Evolutionary conservation across 1,140 invertebrate genomes (phyloP), one percentile per base, ranked within the genome.

Genomic region (Notospermus geniculatus): DNA sequence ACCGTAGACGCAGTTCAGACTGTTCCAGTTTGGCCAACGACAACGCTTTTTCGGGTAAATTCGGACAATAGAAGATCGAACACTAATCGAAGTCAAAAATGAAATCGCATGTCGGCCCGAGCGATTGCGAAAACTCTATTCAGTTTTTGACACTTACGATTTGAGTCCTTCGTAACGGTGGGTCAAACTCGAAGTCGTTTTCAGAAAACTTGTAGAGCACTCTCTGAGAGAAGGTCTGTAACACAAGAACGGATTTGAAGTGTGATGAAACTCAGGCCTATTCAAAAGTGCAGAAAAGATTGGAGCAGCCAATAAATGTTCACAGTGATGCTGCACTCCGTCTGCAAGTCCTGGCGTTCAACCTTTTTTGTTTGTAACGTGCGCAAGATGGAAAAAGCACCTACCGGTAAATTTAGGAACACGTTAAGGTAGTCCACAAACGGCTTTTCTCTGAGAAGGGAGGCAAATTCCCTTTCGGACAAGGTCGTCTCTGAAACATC

Each of bases 361-460:
- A n/a, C n/a, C n/a, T n/a, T n/a, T n/a, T n/a, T n/a, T n/a, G n/a
- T n/a, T n/a, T n/a, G n/a, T n/a, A n/a, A n/a, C n/a, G n/a, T n/a
- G n/a, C n/a, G n/a, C n/a, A n/a, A 57, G 27, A 32, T 5, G 0
- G 43, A 29, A n/a, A 58, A 29, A n/a, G 23, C 29, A 66, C 66
- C 45, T 64, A 74, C 72, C 58, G 72, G 72, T 23, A 72, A 58
- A 53, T 54, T 65, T 9, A 68, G 65, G 45, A 70, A 74, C 1
- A 69, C 63, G 54, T 74, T 74, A 57, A 74, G 71, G 43, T 74
- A 72, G 54, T 74, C 72, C 0, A 68, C 71, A 56, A 74, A 74
- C n/a, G 64, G 39, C 30, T 66, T 58, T 39, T 74, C 71, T 41
- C 68, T 65, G 25, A 74, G 56, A n/a, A 74, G 55, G 11, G 67